Conservation (phyloP, 2,888 invertebrate genomes). For the Venustoraphidia nigricollis region DNA sequence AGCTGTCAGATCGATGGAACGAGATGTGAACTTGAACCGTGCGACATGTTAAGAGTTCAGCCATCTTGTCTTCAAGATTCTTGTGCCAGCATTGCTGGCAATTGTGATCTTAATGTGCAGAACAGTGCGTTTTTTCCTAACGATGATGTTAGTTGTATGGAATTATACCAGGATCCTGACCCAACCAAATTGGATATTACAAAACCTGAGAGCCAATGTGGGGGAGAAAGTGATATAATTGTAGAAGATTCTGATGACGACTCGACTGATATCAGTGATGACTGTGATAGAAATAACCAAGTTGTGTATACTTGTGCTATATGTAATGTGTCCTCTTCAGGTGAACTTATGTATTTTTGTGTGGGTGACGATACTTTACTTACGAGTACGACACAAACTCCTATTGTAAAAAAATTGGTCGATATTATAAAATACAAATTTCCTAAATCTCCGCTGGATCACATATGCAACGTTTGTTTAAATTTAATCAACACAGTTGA, state of each 20-base stretch:
- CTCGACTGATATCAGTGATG: constrained; percentile 19
- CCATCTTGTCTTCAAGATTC: neutral
- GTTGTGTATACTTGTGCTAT: constrained; percentile 20
- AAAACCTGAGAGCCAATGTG: constrained; percentile 2
- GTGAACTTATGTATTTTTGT: constrained; percentile 24
- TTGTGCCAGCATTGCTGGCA: neutral
- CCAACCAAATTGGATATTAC: neutral
- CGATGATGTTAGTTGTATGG: neutral
- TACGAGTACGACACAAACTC: constrained; percentile 25
- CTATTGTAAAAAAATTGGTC: constrained; percentile 20
- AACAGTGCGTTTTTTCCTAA: neutral
- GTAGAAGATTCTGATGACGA: constrained; percentile 27
- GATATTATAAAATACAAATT: constrained; percentile 17
- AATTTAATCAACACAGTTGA: constrained; percentile 26
- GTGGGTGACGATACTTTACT: constrained; percentile 23
- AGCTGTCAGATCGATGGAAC: neutral
- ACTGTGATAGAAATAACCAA: constrained; percentile 14
- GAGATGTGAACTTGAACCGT: neutral
- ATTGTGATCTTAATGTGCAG: neutral
- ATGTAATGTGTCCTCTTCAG: constrained; percentile 22
- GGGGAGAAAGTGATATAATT: constrained; percentile 24
- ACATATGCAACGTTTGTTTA: constrained; percentile 26
- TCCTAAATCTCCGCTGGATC: constrained; percentile 9
- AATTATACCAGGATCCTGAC: neutral
- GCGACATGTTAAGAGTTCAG: neutral